Evolutionary conservation across 2,888 invertebrate genomes (phyloP), one percentile per base, ranked within the genome.

Genomic region (Agrotis segetum): DNA sequence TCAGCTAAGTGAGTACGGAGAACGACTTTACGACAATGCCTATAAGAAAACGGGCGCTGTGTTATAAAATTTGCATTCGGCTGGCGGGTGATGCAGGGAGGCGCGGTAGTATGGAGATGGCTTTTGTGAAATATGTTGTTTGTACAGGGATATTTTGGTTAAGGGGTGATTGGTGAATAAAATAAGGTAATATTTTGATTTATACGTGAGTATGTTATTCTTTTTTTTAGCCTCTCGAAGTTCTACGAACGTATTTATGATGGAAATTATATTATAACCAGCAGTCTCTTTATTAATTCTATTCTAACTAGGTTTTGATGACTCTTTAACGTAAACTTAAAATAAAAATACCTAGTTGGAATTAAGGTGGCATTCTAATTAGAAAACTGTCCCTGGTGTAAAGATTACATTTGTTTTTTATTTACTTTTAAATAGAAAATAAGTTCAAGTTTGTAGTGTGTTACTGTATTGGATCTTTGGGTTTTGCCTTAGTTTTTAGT

Each of bases 61-160:
- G 94, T 95, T 95, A 96, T 96, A 96, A 95, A 96, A 96, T 96
- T 96, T 96, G 96, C 94, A 94, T 95, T 95, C 92, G 95, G 92
- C 92, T 91, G 92, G 91, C 90, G 92, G 88, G 91, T 92, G 89
- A 92, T 95, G 95, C 95, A 92, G 92, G 84, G 81, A 84, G 85
- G 88, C 81, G 84, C 84, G 68, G 19, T 65, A 19, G 2, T 77
- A 74, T 85, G 92, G 95, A 93, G 79, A 61, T 46, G 84, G 90
- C 89, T 90, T 92, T 52, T 83, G 44, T 16, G 13, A 13, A 6
- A 40, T 40, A 34, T 11, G 0, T 1, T 5, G 0, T 47, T 58
- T 13, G 11, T 11, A 0, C 19, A 14, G 17, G 6, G n/a, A 11
- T 50, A 29, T 3, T 24, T 67, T 67, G 6, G 19, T 50, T 70